Evolutionary conservation across 2,113 vertebrate species (phyloP).

Genomic region (Esox niger): DNA sequence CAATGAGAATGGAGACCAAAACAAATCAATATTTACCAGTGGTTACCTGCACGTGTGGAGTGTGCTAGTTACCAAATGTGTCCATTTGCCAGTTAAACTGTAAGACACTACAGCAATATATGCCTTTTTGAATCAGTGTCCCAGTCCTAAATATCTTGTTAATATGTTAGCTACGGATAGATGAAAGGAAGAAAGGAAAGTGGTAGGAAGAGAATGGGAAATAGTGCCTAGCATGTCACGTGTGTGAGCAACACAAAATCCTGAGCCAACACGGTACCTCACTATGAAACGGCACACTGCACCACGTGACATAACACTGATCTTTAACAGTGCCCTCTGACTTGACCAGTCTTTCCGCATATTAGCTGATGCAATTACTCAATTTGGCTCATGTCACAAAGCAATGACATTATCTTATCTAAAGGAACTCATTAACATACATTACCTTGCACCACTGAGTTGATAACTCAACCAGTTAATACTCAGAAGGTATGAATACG

Average conservation of each 20-base stretch:
- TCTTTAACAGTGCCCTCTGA: conserved; percentile 29
- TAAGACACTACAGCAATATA: no score
- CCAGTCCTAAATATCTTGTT: no score
- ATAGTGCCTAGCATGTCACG: conserved; percentile 3
- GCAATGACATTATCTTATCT: conserved; percentile 11
- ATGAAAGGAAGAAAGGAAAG: not conserved
- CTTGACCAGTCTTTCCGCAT: conserved; percentile 36
- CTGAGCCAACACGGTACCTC: conserved; percentile 1
- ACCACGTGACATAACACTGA: conserved; percentile 32
- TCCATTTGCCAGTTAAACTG: no score
- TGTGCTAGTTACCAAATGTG: no score
- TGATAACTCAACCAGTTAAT: not conserved
- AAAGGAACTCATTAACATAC: conserved; percentile 18
- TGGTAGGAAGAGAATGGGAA: conserved; percentile 18
- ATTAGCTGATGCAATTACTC: conserved; percentile 38
- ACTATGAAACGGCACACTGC: conserved; percentile 2
- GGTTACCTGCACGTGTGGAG: no score
- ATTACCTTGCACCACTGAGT: not conserved
- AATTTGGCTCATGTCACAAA: conserved; percentile 32
- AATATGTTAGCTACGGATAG: no score
- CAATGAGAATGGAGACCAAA: no score
- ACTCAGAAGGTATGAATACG: not conserved
- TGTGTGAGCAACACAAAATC: no score
- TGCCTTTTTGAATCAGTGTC: no score
- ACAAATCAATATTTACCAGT: no score